Base-by-base conservation (phyloP, 2,888 invertebrate species). In the Lumbricus terrestris region DNA sequence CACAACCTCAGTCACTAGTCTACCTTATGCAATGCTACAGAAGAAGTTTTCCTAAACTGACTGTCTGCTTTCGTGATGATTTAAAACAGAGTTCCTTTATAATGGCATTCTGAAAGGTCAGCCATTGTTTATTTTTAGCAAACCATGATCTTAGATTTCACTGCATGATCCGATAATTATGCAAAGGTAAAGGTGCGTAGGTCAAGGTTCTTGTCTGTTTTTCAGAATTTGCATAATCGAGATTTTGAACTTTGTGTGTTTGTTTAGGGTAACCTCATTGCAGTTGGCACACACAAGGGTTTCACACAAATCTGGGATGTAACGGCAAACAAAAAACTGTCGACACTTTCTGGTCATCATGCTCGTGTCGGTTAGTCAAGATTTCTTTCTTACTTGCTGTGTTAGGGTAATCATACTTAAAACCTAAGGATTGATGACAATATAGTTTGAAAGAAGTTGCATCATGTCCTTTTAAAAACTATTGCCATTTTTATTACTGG, bases 261-360 rank as follows among this genome's bases (percentile, higher is more conserved):
- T 85, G 91, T 93, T 33, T 91, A 96, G 95, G 99, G 99, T 29
- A 98, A 98, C 94, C 96, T 97, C 88, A 98, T 99, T 13, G 99
- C 99, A 0, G 99, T 99, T 47, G 99, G 99, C 42, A 99, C 99
- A 23, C 98, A 99, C 95, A 97, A 97, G 94, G 99, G 99, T 90
- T 97, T 97, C 93, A 95, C 99, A 90, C 98, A 99, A 94, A 98
- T 99, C 20, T 99, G 99, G 99, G 99, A 99, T 95, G 98, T 98
- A 35, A 97, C 97, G 89, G 97, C 97, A 34, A 98, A 97, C 93
- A 98, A 99, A 95, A 97, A 97, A 96, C 97, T 99, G 90, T 97
- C 97, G 93, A 97, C 97, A 94, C 95, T 99, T 35, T 97, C 97
- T 94, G 98, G 98, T 0, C 98, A 99, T 95, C 97, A 97, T 90